Evolutionary conservation across 1,140 invertebrate species (phyloP), one percentile per base, ranked within the genome.

Genomic region (Adelges cooleyi): DNA sequence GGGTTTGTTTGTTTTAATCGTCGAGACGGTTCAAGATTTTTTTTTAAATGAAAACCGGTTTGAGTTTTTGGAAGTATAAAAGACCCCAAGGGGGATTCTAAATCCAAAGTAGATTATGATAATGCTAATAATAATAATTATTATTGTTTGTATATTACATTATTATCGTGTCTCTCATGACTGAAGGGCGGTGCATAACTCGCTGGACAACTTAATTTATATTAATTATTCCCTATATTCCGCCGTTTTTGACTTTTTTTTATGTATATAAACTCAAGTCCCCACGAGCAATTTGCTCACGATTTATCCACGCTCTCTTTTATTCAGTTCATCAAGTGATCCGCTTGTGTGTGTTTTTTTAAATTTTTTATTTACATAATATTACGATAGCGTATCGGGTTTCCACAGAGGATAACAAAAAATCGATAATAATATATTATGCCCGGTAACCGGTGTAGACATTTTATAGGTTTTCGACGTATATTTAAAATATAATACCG

Each of bases 1-100:
- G 22, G 23, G 53, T 56, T 56, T 46, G 54, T 59, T 59, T 59
- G 42, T 59, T 59, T 59, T 59, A 44, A 42, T 38, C 22, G n/a
- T 42, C 38, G 23, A 56, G 54, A 46, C 27, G 42, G 40, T 13
- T 46, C 38, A n/a, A 59, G 44, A 38, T 59, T 59, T 33, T 33
- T 33, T 11, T 33, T 46, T 46, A 11, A 42, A 56, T 15, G 3
- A n/a, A 25, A 59, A 59, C 54, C 54, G 54, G 54, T 59, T 46
- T 46, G 6, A 0, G 8, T 10, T 10, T 56, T 38, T 8, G 2
- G 22, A 56, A 18, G 23, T 33, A 6, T 33, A 6, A n/a, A n/a
- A 17, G 17, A n/a, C 25, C 42, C 40, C 17, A 23, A n/a, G 44
- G 54, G 54, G 44, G 54, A 40, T 8, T 6, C 10, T 33, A 44